Conservation (phyloP, 2,113 vertebrate species). For the Onychostruthus taczanowskii region DNA sequence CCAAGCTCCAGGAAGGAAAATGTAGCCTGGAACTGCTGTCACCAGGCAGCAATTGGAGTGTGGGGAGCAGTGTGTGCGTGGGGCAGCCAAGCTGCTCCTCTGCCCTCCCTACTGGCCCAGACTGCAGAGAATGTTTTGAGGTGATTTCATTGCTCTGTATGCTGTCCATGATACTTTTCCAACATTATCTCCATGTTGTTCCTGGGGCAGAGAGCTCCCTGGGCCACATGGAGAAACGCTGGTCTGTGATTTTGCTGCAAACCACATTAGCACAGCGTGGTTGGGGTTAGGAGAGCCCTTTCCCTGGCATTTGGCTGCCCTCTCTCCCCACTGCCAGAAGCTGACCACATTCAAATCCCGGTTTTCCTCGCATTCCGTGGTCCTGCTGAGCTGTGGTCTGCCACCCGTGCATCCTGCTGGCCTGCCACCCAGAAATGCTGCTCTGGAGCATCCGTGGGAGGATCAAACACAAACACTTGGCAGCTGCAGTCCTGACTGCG, state of each 20-base stretch:
- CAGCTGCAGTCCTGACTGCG: accelerated
- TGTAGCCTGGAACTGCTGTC: neutral
- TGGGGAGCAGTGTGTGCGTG: accelerated
- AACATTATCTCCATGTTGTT: neutral
- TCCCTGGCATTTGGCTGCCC: accelerated
- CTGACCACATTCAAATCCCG: accelerated
- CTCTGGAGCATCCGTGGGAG: neutral
- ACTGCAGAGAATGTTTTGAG: neutral
- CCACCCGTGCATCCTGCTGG: accelerated
- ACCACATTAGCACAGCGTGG: neutral
- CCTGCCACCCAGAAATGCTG: neutral
- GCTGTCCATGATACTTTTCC: accelerated
- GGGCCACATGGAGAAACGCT: neutral
- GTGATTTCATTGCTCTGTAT: neutral
- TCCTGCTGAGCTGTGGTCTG: constrained; percentile 20
- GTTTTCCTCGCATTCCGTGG: neutral
- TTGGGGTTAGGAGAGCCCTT: neutral
- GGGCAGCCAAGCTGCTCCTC: neutral
- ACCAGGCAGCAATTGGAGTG: neutral
- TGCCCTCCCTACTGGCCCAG: neutral
- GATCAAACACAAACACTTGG: neutral
- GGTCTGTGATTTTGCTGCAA: neutral
- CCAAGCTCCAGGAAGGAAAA: neutral
- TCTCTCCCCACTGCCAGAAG: neutral
- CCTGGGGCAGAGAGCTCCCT: neutral